phyloP scores from a whole-genome alignment of 2,888 invertebrate genomes.

The Drosophila colorata region DNA sequence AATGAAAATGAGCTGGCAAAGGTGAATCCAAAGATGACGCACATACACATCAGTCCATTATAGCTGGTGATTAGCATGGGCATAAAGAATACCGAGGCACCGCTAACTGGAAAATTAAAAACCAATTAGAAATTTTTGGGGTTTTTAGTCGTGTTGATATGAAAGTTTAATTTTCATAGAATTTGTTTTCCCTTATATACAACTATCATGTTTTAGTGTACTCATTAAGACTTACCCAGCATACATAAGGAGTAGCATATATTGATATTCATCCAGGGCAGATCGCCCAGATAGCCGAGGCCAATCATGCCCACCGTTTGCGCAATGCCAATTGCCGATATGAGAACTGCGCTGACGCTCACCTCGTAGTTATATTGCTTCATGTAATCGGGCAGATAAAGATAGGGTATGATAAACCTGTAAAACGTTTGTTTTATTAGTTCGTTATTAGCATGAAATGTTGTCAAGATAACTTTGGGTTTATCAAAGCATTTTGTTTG shows the following conservation, averaged over 20 bases:
- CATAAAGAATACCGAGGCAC: conserved; percentile 84
- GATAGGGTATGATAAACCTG: conserved; percentile 98
- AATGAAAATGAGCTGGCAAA: conserved; percentile 97
- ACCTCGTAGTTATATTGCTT: conserved; percentile 89
- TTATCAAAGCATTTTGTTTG: background rate
- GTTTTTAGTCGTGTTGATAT: too few relatives aligned
- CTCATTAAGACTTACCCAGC: conserved; percentile 83
- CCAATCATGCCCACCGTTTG: conserved; percentile 96
- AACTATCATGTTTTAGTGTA: background rate
- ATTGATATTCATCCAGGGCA: conserved; percentile 92
- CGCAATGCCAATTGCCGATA: conserved; percentile 94
- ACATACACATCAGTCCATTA: conserved; percentile 80
- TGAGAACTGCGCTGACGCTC: conserved; percentile 91
- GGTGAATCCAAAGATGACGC: conserved; percentile 93
- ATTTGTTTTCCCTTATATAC: too few relatives aligned
- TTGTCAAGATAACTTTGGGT: conserved; percentile 2
- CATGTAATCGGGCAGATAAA: conserved; percentile 95
- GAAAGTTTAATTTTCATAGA: too few relatives aligned
- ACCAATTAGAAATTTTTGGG: background rate
- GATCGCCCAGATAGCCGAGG: conserved; percentile 96
- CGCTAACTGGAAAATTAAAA: conserved; percentile 78
- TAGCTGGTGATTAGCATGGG: conserved; percentile 82
- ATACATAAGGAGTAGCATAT: conserved; percentile 93
- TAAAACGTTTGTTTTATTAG: conserved; percentile 71
- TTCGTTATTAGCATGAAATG: conserved; percentile 7